Conservation (phyloP, 2,113 vertebrate genomes). For the Prionailurus viverrinus region DNA sequence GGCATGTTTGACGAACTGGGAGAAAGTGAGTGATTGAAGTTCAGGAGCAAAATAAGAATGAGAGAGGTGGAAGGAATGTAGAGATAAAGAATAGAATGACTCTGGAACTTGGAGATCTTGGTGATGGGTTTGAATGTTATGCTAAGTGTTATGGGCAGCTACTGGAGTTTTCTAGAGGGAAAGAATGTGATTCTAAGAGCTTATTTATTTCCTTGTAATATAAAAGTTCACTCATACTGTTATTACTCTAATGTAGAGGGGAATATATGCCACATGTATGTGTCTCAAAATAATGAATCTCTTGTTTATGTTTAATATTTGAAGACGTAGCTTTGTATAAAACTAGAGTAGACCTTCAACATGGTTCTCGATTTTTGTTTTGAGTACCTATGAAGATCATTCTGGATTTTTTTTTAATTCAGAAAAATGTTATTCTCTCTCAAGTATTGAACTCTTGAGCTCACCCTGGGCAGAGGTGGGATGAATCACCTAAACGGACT, state of each 20-base stretch:
- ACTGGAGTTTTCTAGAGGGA: not conserved
- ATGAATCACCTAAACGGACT: rapidly evolving
- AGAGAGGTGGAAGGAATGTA: rapidly evolving
- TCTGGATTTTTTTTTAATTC: not conserved
- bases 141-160: not conserved
- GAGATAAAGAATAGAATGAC: not conserved
- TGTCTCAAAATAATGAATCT: not conserved
- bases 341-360: not conserved
- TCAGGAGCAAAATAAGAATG: not conserved
- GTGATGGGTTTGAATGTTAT: not conserved
- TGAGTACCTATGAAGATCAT: not conserved
- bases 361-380: not conserved
- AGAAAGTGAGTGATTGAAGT: not conserved
- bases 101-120: not conserved
- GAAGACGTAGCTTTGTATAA: not conserved
- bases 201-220: not conserved
- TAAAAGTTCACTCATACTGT: not conserved
- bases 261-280: too few species aligned
- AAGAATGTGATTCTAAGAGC: not conserved
- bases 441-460: not conserved
- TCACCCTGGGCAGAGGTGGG: not conserved
- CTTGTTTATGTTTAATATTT: not conserved
- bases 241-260: not conserved
- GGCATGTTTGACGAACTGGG: not conserved
- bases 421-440: not conserved